A percentile compares a stretch with the other conserved stretches of the same genome.
phyloP scores from a whole-genome alignment of 1,140 invertebrate genomes.

The silkworm (Bombyx mori) region ASM3026992v2 NC_085116.1:11367501-11368000 shows the following conservation, averaged over 20 bases:
- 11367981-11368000: slow-evolving; percentile 32
- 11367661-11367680: slow-evolving; percentile 31
- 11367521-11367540: slow-evolving; percentile 68
- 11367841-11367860: too few species aligned
- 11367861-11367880: too few species aligned
- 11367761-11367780: slow-evolving; percentile 50
- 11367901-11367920: slow-evolving; percentile 40
- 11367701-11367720: slow-evolving; percentile 62
- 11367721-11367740: slow-evolving; percentile 47
- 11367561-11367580: slow-evolving; percentile 70
- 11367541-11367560: slow-evolving; percentile 70
- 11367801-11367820: too few species aligned
- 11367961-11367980: slow-evolving; percentile 64
- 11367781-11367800: slow-evolving; percentile 23
- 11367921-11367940: slow-evolving; percentile 45
- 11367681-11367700: slow-evolving; percentile 32
- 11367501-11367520: slow-evolving; percentile 58
- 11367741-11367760: slow-evolving; percentile 52
- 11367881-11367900: background rate
- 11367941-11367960: slow-evolving; percentile 62
- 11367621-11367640: slow-evolving; percentile 24
- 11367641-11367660: slow-evolving; percentile 28
- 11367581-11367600: slow-evolving; percentile 68
- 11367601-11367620: slow-evolving; percentile 43
- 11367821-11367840: too few species aligned